Base-by-base conservation (phyloP, 2,797 vertebrate genomes). In the Gastrophryne carolinensis region DNA sequence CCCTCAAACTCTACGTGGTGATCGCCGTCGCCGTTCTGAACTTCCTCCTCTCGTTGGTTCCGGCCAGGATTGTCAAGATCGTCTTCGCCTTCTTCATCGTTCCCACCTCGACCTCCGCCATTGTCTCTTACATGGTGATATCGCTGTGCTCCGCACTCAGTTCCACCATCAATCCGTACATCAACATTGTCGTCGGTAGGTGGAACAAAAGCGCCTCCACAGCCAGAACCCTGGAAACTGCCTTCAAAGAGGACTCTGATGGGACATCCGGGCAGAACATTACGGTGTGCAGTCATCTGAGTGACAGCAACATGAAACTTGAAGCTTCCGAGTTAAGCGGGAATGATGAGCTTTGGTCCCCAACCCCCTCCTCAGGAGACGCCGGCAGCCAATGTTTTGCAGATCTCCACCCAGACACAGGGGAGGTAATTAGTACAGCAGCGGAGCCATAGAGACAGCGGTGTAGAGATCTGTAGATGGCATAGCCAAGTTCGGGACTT, bases 131-230 rank as follows among this genome's bases (percentile, higher is more conserved):
- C 37, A 32, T 47, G 23, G 19, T 58, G 19, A 23, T 70, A 10
- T 30, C 0, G 3, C 13, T 70, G 26, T 70, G 67, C 21, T 58
- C 67, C 1, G 53, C 67, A 5, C 9, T 70, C 17, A 70, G 58
- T 21, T 70, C 67, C 3, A 12, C 41, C 1, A 21, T 26, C 41
- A 72, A 72, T 23, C 70, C 70, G 4, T 72, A 52, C 32, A 72
- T 72, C 39, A 62, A 72, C 21, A 62, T 72, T n/a, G 9, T 72
- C 8, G 70, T 72, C 3, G 58, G 70, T 1, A 27, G 70, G 8
- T 72, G 60, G 57, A 72, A 34, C 41, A 53, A 19, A 8, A 52
- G 23, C 1, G 6, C 17, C 12, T 32, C 57, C 6, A 29, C 44
- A 3, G 5, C 19, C 11, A 1, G 17, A 10, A 47, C 70, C 41